Evolutionary conservation across 2,113 vertebrate species (phyloP).

Genomic region (Bungarus multicinctus): DNA sequence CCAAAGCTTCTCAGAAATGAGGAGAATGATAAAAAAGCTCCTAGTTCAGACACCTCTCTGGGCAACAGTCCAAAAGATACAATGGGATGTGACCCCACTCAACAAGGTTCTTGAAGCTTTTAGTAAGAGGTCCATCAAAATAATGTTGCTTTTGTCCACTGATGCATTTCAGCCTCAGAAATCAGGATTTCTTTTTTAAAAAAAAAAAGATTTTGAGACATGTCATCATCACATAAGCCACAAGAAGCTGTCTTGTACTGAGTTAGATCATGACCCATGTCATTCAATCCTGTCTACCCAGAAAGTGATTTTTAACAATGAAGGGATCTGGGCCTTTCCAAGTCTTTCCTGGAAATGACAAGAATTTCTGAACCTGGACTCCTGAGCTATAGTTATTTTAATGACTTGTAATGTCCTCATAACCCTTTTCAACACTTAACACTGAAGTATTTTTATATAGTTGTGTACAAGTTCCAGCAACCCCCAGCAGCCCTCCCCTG

Average conservation of each 20-base stretch:
- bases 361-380: neutral
- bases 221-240: neutral
- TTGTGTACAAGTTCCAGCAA: neutral
- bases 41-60: neutral
- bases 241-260: neutral
- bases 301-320: neutral
- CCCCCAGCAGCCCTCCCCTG: too few relatives aligned
- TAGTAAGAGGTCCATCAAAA: neutral
- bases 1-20: conserved; percentile 28
- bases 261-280: neutral
- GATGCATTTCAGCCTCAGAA: neutral
- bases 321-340: neutral
- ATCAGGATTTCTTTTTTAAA: neutral
- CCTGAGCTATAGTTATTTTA: neutral
- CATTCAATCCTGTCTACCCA: neutral
- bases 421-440: neutral
- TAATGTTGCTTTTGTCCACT: neutral
- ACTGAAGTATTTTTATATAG: neutral
- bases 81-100: fast-evolving
- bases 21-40: neutral
- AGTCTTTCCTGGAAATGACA: neutral
- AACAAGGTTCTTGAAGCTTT: neutral
- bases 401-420: neutral
- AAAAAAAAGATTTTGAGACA: neutral
- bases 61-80: neutral